A percentile compares a stretch with the other conserved stretches of the same genome.
phyloP scores from a whole-genome alignment of 2,888 invertebrate species.

The Dilophus febrilis region DNA sequence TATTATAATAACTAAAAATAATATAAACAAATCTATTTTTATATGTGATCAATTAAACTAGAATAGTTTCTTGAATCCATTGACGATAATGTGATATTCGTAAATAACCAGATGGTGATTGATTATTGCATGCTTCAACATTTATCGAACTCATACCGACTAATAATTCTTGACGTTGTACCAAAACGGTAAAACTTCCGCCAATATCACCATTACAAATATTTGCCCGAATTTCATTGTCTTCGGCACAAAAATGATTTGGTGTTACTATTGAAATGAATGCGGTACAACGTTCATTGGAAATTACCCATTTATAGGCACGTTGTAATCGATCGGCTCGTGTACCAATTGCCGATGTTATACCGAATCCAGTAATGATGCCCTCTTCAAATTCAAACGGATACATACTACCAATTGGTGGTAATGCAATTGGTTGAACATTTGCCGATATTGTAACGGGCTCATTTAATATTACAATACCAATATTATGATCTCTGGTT shows the following conservation, averaged over 20 bases:
- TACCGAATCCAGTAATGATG: background rate
- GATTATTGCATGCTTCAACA: background rate
- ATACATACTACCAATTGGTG: background rate
- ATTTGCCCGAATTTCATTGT: background rate
- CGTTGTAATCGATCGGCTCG: background rate
- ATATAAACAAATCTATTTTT: too few relatives aligned
- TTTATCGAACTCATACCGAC: background rate
- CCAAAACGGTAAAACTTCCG: background rate
- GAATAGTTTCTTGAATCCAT: too few relatives aligned
- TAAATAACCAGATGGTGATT: background rate
- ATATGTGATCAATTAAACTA: too few relatives aligned
- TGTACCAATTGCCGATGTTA: background rate
- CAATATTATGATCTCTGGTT: background rate
- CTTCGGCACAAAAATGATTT: slow-evolving; percentile 1
- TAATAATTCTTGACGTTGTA: background rate
- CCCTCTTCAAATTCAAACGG: slow-evolving; percentile 1
- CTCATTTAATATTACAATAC: background rate
- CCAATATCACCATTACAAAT: slow-evolving; percentile 1
- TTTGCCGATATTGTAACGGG: background rate
- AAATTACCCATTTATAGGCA: background rate
- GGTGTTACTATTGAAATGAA: background rate
- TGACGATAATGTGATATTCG: background rate
- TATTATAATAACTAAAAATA: too few relatives aligned
- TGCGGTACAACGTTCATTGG: background rate
- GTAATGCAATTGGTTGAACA: background rate